Evolutionary conservation across 2,113 vertebrate species (phyloP).

Genomic region (Paramisgurnus dabryanus): DNA sequence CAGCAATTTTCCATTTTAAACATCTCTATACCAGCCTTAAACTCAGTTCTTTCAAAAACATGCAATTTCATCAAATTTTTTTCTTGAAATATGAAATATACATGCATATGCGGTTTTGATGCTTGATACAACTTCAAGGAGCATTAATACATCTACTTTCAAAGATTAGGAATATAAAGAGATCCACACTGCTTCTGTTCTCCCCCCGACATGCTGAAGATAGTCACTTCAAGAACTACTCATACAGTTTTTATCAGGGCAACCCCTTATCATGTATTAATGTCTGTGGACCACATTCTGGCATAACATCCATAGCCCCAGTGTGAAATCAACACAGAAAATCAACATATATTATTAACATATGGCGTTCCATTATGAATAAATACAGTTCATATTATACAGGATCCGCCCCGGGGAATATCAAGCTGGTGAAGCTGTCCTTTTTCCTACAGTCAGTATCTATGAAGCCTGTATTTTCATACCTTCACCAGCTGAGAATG

Average conservation of each 20-base stretch:
- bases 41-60: not conserved
- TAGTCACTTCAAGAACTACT: conserved; percentile 24
- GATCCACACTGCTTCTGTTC: not conserved
- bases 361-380: conserved; percentile 28
- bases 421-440: conserved; percentile 14
- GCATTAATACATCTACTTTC: not conserved
- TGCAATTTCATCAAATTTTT: not conserved
- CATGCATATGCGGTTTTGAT: not conserved
- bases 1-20: not conserved
- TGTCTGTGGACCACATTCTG: conserved; percentile 14
- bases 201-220: not conserved
- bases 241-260: conserved; percentile 39
- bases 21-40: not conserved
- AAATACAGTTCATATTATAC: conserved; percentile 28
- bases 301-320: conserved; percentile 30
- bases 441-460: not conserved
- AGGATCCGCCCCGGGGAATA: conserved; percentile 1
- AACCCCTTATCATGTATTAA: conserved; percentile 26
- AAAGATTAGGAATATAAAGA: conserved; percentile 7
- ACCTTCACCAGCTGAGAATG: not conserved
- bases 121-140: not conserved
- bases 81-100: not conserved
- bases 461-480: conserved; percentile 26
- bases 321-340: conserved; percentile 28
- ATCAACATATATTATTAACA: conserved; percentile 1